phyloP scores from a whole-genome alignment of 2,797 vertebrate genomes.

The Parauchenoglanis ngamensis region DNA sequence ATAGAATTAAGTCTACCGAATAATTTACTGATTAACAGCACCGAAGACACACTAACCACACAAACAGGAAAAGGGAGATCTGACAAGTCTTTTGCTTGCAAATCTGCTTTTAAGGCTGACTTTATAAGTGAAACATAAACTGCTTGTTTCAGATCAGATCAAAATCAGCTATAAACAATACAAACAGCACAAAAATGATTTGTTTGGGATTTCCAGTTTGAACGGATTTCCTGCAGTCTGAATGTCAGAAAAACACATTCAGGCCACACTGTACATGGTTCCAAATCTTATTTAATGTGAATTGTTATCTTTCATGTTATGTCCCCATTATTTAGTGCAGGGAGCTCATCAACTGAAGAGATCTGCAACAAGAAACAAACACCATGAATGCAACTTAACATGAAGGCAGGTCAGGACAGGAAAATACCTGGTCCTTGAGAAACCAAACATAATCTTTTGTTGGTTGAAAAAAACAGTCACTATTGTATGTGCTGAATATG shows the following conservation, averaged over 20 bases:
- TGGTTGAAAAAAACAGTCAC: not conserved
- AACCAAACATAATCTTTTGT: not conserved
- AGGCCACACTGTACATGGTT: not conserved
- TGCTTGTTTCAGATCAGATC: constrained; percentile 10
- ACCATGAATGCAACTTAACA: not conserved
- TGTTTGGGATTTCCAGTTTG: not conserved
- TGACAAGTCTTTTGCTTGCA: not conserved
- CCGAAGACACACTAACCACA: constrained; percentile 5
- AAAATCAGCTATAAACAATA: constrained; percentile 12
- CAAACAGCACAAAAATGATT: not conserved
- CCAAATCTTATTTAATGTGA: not conserved
- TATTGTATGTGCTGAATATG: not conserved
- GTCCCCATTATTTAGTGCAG: not conserved
- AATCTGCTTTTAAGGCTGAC: not conserved
- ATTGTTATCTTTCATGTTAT: not conserved
- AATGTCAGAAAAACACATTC: not conserved
- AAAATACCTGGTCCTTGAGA: not conserved
- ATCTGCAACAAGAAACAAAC: not conserved
- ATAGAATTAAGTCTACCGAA: not conserved
- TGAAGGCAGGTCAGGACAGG: not conserved
- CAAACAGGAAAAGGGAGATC: constrained; percentile 3
- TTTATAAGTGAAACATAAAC: constrained; percentile 19
- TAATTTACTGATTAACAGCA: constrained; percentile 12
- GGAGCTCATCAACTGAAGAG: not conserved
- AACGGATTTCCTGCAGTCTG: not conserved